phyloP scores from a whole-genome alignment of 2,797 vertebrate species.

The Catostomus latipinnis region DNA sequence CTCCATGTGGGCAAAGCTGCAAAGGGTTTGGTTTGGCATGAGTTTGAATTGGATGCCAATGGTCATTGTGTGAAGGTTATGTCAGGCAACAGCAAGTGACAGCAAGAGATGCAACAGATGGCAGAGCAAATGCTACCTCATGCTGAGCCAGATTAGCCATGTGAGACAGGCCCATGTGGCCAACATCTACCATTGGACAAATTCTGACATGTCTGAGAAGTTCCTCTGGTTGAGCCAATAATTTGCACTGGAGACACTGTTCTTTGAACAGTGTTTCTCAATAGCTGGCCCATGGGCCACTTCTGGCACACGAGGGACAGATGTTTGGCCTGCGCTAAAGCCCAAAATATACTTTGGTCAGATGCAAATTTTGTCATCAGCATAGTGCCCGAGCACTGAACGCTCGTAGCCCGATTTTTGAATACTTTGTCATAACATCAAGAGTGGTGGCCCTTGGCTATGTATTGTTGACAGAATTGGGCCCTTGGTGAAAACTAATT shows the following conservation, averaged over 20 bases:
- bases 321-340: no score
- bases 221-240: slow-evolving; percentile 11
- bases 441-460: no score
- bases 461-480: no score
- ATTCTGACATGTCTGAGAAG: slow-evolving; percentile 4
- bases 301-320: no score
- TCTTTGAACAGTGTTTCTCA: not conserved
- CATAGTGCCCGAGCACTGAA: no score
- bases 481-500: no score
- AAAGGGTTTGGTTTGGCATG: not conserved
- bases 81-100: slow-evolving; percentile 8
- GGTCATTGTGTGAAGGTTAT: not conserved
- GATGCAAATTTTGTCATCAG: no score
- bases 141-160: slow-evolving; percentile 21
- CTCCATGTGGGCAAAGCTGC: not conserved
- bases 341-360: no score
- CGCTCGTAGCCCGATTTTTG: no score
- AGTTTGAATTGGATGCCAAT: slow-evolving; percentile 2
- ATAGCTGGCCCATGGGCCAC: no score
- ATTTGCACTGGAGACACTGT: not conserved
- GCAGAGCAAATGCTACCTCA: slow-evolving; percentile 16
- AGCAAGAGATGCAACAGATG: slow-evolving; percentile 30
- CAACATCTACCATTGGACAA: not conserved
- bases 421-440: no score
- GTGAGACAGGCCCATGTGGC: slow-evolving; percentile 15